Conservation (phyloP, 2,797 vertebrate species). For the Natrix natrix region DNA sequence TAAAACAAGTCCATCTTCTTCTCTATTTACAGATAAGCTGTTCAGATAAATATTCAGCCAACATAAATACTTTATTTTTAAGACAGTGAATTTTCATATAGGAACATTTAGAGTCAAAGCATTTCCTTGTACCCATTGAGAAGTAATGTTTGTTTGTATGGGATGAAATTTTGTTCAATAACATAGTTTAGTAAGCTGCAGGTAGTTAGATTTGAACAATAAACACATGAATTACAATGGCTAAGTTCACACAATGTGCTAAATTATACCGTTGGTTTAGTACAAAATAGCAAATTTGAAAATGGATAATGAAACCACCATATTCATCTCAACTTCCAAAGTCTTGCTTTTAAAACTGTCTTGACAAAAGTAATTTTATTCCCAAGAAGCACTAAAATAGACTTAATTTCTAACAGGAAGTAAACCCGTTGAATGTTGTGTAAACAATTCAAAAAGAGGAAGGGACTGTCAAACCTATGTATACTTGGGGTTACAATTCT, state of each 20-base stretch:
- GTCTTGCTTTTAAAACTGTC: background rate
- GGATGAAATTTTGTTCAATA: background rate
- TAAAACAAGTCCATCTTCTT: background rate
- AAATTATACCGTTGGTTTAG: background rate
- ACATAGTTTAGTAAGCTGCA: background rate
- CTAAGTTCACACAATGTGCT: background rate
- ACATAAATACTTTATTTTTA: background rate
- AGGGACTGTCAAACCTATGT: background rate
- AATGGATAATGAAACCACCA: background rate
- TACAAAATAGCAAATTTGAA: background rate
- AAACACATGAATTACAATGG: background rate
- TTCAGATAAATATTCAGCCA: background rate
- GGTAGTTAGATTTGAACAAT: background rate
- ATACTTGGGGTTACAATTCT: background rate
- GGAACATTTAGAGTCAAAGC: background rate
- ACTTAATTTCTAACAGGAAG: background rate
- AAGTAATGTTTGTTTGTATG: background rate
- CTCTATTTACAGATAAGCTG: background rate
- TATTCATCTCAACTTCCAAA: background rate
- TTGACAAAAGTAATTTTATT: background rate
- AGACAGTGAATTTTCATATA: background rate
- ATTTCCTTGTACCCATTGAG: background rate
- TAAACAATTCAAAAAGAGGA: background rate
- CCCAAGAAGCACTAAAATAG: background rate
- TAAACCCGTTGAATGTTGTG: background rate